Base-by-base conservation (phyloP, 1,140 invertebrate species). In the Papilio polytes region DNA sequence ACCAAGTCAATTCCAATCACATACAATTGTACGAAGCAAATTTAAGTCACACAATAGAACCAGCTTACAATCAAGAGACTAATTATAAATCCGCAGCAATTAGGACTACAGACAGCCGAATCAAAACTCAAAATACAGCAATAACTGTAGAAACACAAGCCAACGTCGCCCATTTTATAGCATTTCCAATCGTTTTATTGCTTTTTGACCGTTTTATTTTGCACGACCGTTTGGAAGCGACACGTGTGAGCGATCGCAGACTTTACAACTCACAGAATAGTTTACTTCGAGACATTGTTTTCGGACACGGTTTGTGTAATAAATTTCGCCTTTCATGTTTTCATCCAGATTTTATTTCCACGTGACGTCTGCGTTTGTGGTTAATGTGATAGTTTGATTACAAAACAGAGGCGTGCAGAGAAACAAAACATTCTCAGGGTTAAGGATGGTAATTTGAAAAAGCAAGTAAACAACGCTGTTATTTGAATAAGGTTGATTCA, bases 81-180 rank as follows among this genome's bases (percentile, higher is more conserved):
- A 70, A 70, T 70, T 70, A 70, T 70, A 70, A 70, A 70, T 18
- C 12, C 26, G 22, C 63, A 70, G 10, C 63, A 70, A 70, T 70
- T 70, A 70, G 63, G 10, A 31, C 6, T 70, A 70, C 63, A 15
- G 63, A 70, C 26, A 70, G 22, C 26, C 63, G 63, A 70, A 70
- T 70, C 63, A 70, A 70, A 70, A 70, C 63, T 36, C 26, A 70
- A 70, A 70, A 70, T 36, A 70, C 63, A 70, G 26, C 15, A 70
- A 70, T 70, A 70, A 70, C 63, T 70, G 63, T 70, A 70, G 12
- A 15, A 70, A 31, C 20, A 3, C 22, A 15, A 13, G 63, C 12
- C 63, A 41, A 12, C 22, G 22, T 31, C 22, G 22, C 9, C 63
- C 22, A 70, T 31, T 70, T 70, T 70, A 70, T 70, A 70, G 63